Conservation (phyloP, 2,113 vertebrate species). For the Eulemur rufifrons region DNA sequence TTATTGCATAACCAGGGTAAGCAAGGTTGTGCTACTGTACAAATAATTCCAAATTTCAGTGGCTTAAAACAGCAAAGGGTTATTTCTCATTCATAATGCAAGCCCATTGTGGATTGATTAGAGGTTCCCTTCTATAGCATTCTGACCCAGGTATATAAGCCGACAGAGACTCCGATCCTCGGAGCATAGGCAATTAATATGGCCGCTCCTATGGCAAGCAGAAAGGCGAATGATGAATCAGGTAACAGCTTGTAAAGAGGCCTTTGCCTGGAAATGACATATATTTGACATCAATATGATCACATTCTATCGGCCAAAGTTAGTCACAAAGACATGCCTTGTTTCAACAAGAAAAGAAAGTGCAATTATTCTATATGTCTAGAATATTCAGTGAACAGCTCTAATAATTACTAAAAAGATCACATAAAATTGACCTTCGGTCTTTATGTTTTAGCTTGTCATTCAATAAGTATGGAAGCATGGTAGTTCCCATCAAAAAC, state of each 20-base stretch:
- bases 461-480: not conserved
- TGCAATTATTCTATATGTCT: not conserved
- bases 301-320: not conserved
- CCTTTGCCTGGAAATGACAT: not conserved
- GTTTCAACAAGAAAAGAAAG: not conserved
- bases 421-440: not conserved
- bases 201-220: not conserved
- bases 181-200: not conserved
- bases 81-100: not conserved
- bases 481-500: not conserved
- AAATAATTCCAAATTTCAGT: slow-evolving; percentile 4
- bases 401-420: not conserved
- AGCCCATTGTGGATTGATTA: not conserved
- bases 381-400: not conserved
- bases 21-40: not conserved
- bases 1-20: not conserved
- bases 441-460: not conserved
- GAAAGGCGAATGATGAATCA: not conserved
- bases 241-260: not conserved
- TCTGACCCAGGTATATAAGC: not conserved
- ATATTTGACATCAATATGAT: not conserved
- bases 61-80: not conserved
- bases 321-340: not conserved
- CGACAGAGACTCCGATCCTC: not conserved
- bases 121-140: not conserved